Conservation (phyloP, 2,797 vertebrate species). For the Clarias platycephalus region DNA sequence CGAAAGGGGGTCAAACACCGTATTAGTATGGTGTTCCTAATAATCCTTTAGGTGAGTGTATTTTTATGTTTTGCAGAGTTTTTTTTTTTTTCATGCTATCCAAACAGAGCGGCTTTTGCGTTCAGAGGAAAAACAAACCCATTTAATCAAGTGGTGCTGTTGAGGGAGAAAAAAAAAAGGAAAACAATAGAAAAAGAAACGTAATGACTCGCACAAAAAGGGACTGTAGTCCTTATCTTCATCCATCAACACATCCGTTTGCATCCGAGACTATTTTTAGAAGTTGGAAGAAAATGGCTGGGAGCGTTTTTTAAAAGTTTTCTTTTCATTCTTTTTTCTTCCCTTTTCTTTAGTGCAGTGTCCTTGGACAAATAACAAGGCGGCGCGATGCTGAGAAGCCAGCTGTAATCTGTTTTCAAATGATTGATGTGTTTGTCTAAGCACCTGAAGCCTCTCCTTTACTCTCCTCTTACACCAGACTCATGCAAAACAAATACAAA, state of each 20-base stretch:
- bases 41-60: too few species aligned
- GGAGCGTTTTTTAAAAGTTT: background rate
- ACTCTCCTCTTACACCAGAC: background rate
- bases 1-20: too few species aligned
- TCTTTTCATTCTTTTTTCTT: background rate
- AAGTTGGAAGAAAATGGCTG: background rate
- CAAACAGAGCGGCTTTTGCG: background rate
- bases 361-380: slow-evolving; percentile 10
- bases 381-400: background rate
- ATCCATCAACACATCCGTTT: background rate
- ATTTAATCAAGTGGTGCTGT: slow-evolving; percentile 9
- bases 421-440: slow-evolving; percentile 10
- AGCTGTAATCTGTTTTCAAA: slow-evolving; percentile 12
- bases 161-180: background rate
- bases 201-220: slow-evolving; percentile 3
- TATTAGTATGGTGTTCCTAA: too few species aligned
- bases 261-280: background rate
- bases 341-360: background rate
- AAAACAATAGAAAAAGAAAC: background rate
- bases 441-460: background rate
- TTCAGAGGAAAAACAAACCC: slow-evolving; percentile 1
- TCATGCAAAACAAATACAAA: background rate
- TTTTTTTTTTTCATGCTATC: background rate
- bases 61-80: background rate
- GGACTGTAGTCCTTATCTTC: background rate